Percentiles rank a stretch among this genome's conserved stretches.
phyloP scores from a whole-genome alignment of 2,888 invertebrate species.

The Odontothrips loti region DNA sequence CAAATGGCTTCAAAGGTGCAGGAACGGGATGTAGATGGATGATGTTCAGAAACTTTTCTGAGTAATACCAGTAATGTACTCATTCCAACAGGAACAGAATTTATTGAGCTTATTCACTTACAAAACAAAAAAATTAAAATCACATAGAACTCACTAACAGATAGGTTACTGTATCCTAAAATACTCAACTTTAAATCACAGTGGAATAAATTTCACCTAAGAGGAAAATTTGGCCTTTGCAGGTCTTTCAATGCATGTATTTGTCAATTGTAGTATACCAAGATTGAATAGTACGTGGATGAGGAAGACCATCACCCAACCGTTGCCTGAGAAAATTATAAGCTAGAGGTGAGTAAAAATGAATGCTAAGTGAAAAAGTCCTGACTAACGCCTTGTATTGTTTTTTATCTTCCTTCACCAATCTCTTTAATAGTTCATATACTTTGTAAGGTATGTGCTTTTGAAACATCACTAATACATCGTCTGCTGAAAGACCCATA shows the following conservation, averaged over 20 bases:
- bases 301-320: not conserved
- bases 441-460: not conserved
- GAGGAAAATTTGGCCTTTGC: too few relatives aligned
- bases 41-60: too few relatives aligned
- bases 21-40: too few relatives aligned
- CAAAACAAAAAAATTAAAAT: too few relatives aligned
- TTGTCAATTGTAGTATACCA: slow-evolving; percentile 3
- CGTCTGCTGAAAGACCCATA: not conserved
- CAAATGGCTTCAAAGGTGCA: too few relatives aligned
- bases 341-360: not conserved
- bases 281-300: not conserved
- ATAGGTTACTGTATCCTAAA: too few relatives aligned
- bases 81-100: too few relatives aligned
- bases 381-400: not conserved
- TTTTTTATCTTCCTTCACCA: not conserved
- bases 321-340: not conserved
- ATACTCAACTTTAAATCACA: too few relatives aligned
- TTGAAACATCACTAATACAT: not conserved
- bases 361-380: not conserved
- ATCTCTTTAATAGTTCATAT: not conserved
- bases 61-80: too few relatives aligned
- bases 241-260: not conserved
- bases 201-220: too few relatives aligned
- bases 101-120: too few relatives aligned
- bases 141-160: too few relatives aligned